Conservation (phyloP, 64 coral and sea anemone species). For the Pachyseris speciosa region DNA sequence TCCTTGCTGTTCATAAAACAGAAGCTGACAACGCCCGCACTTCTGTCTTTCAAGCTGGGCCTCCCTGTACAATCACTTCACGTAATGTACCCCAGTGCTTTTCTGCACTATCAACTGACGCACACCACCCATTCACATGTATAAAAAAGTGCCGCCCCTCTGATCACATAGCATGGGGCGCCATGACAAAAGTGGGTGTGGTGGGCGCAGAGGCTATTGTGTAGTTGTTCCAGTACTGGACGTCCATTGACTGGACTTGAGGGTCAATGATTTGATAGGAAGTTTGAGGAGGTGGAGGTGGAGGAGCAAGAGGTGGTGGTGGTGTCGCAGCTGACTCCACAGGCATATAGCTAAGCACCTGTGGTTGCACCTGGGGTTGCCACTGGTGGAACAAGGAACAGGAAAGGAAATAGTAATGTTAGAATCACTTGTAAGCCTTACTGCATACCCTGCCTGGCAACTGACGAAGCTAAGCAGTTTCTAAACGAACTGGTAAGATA, state of each 20-base stretch:
- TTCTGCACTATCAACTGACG: constrained; percentile 9
- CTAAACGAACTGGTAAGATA: constrained; percentile 3
- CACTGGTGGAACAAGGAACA: constrained; percentile 64
- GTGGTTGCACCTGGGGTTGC: constrained; percentile 68
- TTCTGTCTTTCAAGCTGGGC: not conserved
- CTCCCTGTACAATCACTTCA: not conserved
- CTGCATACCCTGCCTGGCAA: not conserved
- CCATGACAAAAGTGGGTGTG: constrained; percentile 33
- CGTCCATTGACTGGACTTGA: constrained; percentile 48
- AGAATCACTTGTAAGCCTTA: constrained; percentile 7
- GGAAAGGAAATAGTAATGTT: constrained; percentile 40
- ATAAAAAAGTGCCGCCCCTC: constrained; percentile 8
- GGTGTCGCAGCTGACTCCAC: constrained; percentile 69
- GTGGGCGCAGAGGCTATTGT: constrained; percentile 34
- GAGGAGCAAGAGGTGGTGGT: constrained; percentile 56
- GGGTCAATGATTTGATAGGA: constrained; percentile 60
- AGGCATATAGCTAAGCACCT: constrained; percentile 62
- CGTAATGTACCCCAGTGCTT: not conserved
- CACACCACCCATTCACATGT: not conserved
- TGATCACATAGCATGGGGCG: not conserved
- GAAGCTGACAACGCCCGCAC: not conserved
- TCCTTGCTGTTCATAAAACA: not conserved
- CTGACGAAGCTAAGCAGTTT: not conserved
- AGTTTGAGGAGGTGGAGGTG: constrained; percentile 36
- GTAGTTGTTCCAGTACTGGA: constrained; percentile 68